Evolutionary conservation across 35 echinoderm and acorn worm genomes (phyloP).

Genomic region (Chiridota heheva): DNA sequence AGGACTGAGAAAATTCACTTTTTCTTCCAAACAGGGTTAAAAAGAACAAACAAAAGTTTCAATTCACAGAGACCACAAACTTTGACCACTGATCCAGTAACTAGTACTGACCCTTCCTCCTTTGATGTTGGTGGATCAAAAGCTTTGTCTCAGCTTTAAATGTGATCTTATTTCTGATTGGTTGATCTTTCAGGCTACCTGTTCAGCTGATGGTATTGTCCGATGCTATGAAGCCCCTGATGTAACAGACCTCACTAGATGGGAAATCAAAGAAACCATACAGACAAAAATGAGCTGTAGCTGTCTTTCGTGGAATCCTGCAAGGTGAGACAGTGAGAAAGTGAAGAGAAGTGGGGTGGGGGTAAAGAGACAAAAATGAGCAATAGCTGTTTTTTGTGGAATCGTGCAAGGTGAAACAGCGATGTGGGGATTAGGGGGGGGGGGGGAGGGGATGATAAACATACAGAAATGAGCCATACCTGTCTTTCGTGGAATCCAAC

Average conservation of each 20-base stretch:
- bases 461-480: slow-evolving; percentile 88
- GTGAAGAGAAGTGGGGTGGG: not conserved
- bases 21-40: too few relatives aligned
- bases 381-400: slow-evolving; percentile 96
- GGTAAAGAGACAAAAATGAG: slow-evolving; percentile 88
- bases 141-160: too few relatives aligned
- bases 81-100: too few relatives aligned
- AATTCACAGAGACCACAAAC: too few relatives aligned
- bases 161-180: too few relatives aligned
- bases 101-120: too few relatives aligned
- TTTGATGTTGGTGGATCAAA: too few relatives aligned
- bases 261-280: slow-evolving; percentile 77
- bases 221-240: slow-evolving; percentile 92
- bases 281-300: slow-evolving; percentile 91
- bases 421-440: not conserved
- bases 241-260: slow-evolving; percentile 78
- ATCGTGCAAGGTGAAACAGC: slow-evolving; percentile 73
- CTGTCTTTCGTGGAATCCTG: slow-evolving; percentile 96
- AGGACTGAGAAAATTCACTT: too few relatives aligned
- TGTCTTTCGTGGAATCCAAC: slow-evolving; percentile 98
- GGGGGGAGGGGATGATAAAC: slow-evolving; percentile 83
- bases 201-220: slow-evolving; percentile 87
- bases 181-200: slow-evolving; percentile 73
- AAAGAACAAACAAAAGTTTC: too few relatives aligned
- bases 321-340: slow-evolving; percentile 56